phyloP scores from a whole-genome alignment of 2,797 vertebrate genomes.

The Echiichthys vipera region DNA sequence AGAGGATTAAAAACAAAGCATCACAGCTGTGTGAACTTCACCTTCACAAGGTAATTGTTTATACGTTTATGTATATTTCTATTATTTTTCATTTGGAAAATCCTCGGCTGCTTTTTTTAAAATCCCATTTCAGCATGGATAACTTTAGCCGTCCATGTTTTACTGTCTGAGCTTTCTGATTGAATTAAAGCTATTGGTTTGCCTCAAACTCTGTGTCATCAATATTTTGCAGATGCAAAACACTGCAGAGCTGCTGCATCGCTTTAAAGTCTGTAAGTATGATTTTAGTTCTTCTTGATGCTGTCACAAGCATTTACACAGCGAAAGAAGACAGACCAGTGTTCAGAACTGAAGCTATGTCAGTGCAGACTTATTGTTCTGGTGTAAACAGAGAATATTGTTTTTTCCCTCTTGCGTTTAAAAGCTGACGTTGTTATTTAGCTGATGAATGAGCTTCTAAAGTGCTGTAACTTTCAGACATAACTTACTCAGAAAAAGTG shows the following conservation, averaged over 20 bases:
- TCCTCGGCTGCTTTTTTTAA: constrained; percentile 28
- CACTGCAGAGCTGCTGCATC: constrained; percentile 50
- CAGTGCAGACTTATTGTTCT: background rate
- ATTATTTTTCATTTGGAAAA: constrained; percentile 18
- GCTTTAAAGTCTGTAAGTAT: constrained; percentile 31
- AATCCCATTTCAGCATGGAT: constrained; percentile 60
- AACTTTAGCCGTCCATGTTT: constrained; percentile 61
- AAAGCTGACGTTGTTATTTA: constrained; percentile 9
- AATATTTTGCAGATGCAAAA: constrained; percentile 66
- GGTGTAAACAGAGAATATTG: background rate
- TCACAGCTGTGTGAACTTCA: constrained; percentile 10
- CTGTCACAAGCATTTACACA: constrained; percentile 43
- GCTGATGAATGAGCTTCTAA: constrained; percentile 19
- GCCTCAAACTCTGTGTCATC: constrained; percentile 65
- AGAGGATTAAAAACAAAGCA: constrained; percentile 11
- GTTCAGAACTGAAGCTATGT: constrained; percentile 14
- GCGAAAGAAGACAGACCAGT: constrained; percentile 7
- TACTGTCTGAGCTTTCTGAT: constrained; percentile 57
- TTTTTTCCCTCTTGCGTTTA: constrained; percentile 25
- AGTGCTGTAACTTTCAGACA: constrained; percentile 25
- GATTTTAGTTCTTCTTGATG: background rate
- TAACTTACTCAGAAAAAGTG: constrained; percentile 4
- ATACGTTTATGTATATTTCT: constrained; percentile 16
- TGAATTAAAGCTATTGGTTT: constrained; percentile 66
- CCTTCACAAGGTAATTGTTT: background rate